phyloP scores from a whole-genome alignment of 64 coral and sea anemone genomes.

The Pocillopora damicornis region DNA sequence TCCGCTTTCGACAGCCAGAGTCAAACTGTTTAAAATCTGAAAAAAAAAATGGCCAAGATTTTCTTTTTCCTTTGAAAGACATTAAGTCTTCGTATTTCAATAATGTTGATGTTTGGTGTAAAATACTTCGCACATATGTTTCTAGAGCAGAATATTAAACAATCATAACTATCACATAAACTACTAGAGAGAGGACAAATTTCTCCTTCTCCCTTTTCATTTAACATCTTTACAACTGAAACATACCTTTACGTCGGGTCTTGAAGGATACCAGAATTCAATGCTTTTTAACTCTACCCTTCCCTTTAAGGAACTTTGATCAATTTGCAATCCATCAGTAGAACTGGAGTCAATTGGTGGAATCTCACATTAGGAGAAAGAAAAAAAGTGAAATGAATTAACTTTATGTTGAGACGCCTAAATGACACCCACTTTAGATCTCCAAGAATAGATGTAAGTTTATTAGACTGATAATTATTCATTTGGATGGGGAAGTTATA shows the following conservation, averaged over 20 bases:
- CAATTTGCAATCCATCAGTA: slow-evolving; percentile 48
- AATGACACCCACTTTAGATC: too few species aligned
- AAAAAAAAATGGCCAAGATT: background rate
- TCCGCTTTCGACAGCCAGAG: slow-evolving; percentile 31
- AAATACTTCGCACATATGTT: too few species aligned
- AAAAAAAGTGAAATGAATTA: background rate
- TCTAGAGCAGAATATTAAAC: too few species aligned
- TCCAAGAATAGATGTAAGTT: too few species aligned
- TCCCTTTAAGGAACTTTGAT: slow-evolving; percentile 40
- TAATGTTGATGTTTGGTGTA: too few species aligned
- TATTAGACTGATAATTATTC: too few species aligned
- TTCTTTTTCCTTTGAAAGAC: background rate
- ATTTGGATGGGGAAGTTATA: too few species aligned
- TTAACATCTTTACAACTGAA: background rate
- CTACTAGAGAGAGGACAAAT: background rate
- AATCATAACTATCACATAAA: too few species aligned
- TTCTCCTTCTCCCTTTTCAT: background rate
- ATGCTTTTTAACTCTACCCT: slow-evolving; percentile 59
- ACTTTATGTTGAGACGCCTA: too few species aligned
- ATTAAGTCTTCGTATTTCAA: too few species aligned
- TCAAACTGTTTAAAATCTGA: slow-evolving; percentile 70
- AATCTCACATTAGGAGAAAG: background rate
- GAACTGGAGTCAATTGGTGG: slow-evolving; percentile 79
- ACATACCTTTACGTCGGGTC: slow-evolving; percentile 65
- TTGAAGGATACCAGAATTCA: slow-evolving; percentile 77